Evolutionary conservation across 2,797 vertebrate genomes (phyloP).

Genomic region (Hoplostethus mediterraneus): DNA sequence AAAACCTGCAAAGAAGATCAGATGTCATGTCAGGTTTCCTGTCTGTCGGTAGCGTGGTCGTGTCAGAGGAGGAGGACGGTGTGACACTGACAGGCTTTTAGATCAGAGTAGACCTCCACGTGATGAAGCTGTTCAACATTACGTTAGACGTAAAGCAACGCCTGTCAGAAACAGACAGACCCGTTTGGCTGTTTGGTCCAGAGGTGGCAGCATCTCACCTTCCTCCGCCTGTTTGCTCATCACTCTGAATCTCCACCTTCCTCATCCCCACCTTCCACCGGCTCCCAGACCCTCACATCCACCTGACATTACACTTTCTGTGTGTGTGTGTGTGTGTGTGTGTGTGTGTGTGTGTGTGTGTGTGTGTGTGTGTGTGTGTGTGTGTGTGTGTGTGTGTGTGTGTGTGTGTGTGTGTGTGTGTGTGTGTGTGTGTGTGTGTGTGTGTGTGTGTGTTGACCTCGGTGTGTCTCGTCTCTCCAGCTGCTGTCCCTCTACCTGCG

Average conservation of each 20-base stretch:
- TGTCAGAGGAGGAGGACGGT: too few species aligned
- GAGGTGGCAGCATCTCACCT: neutral
- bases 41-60: too few species aligned
- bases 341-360: constrained; percentile 1
- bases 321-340: neutral
- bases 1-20: too few species aligned
- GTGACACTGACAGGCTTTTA: too few species aligned
- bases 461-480: constrained; percentile 54
- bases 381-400: constrained; percentile 3
- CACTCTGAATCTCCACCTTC: neutral
- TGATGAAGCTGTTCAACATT: too few species aligned
- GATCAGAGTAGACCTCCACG: too few species aligned
- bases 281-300: neutral
- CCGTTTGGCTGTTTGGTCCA: too few species aligned
- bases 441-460: neutral
- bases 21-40: too few species aligned
- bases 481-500: constrained; percentile 64
- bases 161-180: too few species aligned
- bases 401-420: neutral
- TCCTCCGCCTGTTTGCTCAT: neutral
- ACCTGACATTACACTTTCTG: neutral
- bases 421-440: neutral
- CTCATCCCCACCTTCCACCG: neutral
- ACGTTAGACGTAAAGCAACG: too few species aligned
- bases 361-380: constrained; percentile 1